phyloP scores from a whole-genome alignment of 2,888 invertebrate genomes.

The Drosophila gaucha region DNA sequence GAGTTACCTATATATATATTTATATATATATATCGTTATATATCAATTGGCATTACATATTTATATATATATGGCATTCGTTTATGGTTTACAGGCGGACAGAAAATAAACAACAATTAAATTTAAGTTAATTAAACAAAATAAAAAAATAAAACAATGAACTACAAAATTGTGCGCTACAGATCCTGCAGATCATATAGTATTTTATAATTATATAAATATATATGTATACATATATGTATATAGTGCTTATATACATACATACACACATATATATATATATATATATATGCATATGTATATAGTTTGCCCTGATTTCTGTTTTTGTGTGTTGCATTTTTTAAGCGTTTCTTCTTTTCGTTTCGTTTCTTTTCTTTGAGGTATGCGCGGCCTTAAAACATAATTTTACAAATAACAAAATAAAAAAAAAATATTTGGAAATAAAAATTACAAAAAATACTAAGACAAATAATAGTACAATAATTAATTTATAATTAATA shows the following conservation, averaged over 20 bases:
- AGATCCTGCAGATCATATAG: conserved; percentile 8
- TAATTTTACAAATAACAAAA: conserved; percentile 19
- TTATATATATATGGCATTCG: conserved; percentile 65
- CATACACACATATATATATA: conserved; percentile 4
- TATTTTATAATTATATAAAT: conserved; percentile 3
- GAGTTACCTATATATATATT: conserved; percentile 18
- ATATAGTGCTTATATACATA: conserved; percentile 11
- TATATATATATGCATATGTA: conserved; percentile 1
- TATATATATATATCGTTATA: conserved; percentile 27
- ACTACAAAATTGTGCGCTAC: conserved; percentile 26
- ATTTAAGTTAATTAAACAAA: conserved; percentile 16
- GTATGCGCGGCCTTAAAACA: conserved; percentile 48
- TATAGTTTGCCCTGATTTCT: conserved; percentile 15
- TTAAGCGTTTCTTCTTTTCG: conserved; percentile 50
- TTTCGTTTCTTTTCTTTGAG: conserved; percentile 32
- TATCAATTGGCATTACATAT: conserved; percentile 66
- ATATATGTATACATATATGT: conserved; percentile 5
- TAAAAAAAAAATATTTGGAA: conserved; percentile 41
- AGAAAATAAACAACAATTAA: conserved; percentile 38
- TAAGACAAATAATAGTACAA: conserved; percentile 26
- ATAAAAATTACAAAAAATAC: conserved; percentile 24
- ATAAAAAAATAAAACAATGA: conserved; percentile 35
- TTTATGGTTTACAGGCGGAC: conserved; percentile 31
- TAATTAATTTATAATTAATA: conserved; percentile 33
- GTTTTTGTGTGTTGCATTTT: conserved; percentile 23